Evolutionary conservation across 2,888 invertebrate species (phyloP), one percentile per base, ranked within the genome.

Genomic region (Alloscopus bannaensis): DNA sequence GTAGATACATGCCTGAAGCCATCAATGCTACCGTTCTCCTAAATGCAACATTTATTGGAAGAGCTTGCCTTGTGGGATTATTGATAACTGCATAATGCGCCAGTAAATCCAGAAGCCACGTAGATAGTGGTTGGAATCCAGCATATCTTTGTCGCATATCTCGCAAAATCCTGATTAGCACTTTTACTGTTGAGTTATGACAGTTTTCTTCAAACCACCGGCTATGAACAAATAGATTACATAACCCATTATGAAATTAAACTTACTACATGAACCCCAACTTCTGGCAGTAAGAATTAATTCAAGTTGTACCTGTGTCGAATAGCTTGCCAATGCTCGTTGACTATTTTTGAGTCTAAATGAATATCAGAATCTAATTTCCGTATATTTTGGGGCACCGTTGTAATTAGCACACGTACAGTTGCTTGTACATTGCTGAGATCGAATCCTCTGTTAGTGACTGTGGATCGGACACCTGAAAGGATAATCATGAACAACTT

Each of bases 121-220:
- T 96, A 0, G 95, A 95, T 8, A 99, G 90, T 0, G 97, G 94
- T 80, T 95, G 92, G 79, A 99, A 92, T 0, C 98, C 98, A 82
- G 94, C 92, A 89, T 97, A 98, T 18, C 99, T 92, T 68, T 92
- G 92, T 86, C 95, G 93, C 87, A 99, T 91, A 90, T 99, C 99
- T 81, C 97, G 92, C n/a, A 99, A 90, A 26, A 99, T 91, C 1
- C 99, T 92, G 85, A 99, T 97, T 16, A 99, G 89, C 4, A 96
- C 95, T 91, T 98, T 98, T 80, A 98, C 96, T 24, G 96, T 96
- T 3, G 98, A 97, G 88, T 98, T 98, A 88, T 96, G 97, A 0
- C 97, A 97, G 87, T 98, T 97, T 88, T 98, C 98, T 88, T 98
- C 98, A 88, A 98, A 98, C 99, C 99, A 99, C 29, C 97, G 92